Evolutionary conservation across 1,140 invertebrate genomes (phyloP).

Genomic region (Euborellia annulipes): DNA sequence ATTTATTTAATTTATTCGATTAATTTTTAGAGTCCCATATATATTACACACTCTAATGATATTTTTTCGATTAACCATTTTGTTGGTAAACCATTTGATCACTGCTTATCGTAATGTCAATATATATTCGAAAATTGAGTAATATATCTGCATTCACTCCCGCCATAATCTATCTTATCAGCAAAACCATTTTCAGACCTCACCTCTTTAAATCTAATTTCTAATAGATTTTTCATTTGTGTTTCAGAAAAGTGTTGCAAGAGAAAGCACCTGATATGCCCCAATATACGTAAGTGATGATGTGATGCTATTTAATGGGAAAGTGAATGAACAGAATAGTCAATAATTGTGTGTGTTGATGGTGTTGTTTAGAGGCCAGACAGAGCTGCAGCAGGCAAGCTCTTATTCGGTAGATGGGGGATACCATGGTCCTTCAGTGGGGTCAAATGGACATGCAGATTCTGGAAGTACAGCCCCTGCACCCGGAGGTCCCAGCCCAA

Average conservation of each 20-base stretch:
- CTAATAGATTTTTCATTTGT: slow-evolving; percentile 19
- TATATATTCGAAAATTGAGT: neutral
- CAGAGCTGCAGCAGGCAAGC: slow-evolving; percentile 20
- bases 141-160: neutral
- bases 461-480: too few relatives aligned
- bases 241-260: slow-evolving; percentile 44
- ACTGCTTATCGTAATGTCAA: neutral
- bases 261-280: slow-evolving; percentile 46
- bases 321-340: slow-evolving; percentile 1
- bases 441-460: slow-evolving; percentile 38
- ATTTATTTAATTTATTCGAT: too few relatives aligned
- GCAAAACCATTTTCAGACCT: neutral
- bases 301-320: slow-evolving; percentile 3
- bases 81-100: too few relatives aligned
- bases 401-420: slow-evolving; percentile 21
- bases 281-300: slow-evolving; percentile 43
- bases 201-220: neutral
- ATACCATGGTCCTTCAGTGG: slow-evolving; percentile 33
- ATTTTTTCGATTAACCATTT: too few relatives aligned
- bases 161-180: neutral
- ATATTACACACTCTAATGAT: too few relatives aligned
- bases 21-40: too few relatives aligned
- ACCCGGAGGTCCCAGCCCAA: slow-evolving; percentile 37
- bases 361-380: slow-evolving; percentile 15
- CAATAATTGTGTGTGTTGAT: slow-evolving; percentile 6